Evolutionary conservation across 2,797 vertebrate genomes (phyloP).

Genomic region (Mustela erminea): DNA sequence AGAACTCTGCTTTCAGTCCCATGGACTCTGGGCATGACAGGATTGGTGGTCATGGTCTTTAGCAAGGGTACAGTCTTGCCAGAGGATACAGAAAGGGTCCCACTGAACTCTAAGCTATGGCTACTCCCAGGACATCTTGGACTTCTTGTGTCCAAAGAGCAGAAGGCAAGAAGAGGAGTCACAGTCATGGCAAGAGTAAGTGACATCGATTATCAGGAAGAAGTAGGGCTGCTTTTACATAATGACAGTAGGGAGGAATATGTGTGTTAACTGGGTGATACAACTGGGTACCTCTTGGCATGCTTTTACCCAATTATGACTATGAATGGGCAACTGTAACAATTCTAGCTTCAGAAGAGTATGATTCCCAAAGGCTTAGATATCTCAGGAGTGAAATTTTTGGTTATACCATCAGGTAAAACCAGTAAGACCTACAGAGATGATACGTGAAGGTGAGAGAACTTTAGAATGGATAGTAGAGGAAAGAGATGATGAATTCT

Average conservation of each 20-base stretch:
- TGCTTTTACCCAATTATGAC: neutral
- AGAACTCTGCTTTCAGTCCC: neutral
- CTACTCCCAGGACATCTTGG: neutral
- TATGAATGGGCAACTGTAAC: neutral
- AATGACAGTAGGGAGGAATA: neutral
- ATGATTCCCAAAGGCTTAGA: conserved; percentile 10
- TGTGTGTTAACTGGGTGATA: neutral
- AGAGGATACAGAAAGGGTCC: neutral
- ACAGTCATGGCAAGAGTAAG: neutral
- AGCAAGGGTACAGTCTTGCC: neutral
- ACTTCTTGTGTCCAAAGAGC: neutral
- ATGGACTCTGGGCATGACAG: neutral
- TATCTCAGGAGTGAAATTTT: conserved; percentile 9
- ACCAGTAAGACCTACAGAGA: neutral
- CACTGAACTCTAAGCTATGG: neutral
- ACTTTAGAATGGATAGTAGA: neutral
- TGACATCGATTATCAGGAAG: neutral
- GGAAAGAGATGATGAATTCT: neutral
- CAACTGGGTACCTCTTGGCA: neutral
- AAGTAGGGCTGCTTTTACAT: neutral
- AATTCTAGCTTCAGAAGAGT: neutral
- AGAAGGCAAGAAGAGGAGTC: conserved; percentile 10
- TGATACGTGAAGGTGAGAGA: neutral
- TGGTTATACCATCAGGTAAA: neutral
- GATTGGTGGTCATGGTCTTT: neutral